These are phyloP conservation scores for Sebastes vulpes DNA, from an alignment of 2,797 vertebrate genomes.

Conservation along the genomic window DNA sequence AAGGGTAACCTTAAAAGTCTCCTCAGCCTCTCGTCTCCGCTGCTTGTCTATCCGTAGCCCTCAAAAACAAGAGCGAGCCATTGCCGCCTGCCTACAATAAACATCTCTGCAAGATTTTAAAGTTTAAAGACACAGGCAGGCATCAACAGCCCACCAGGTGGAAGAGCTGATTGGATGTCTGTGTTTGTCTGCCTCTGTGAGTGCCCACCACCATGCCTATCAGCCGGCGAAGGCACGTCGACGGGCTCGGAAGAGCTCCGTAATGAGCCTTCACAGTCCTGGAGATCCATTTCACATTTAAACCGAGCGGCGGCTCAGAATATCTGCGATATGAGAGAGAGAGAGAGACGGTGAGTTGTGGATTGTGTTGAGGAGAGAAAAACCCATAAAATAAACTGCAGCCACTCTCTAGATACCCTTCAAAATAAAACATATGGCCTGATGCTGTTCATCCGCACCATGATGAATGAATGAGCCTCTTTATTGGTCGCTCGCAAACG, in stretches of 20 bases:
- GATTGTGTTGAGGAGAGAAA: neutral
- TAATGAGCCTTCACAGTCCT: slow-evolving; percentile 48
- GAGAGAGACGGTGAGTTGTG: neutral
- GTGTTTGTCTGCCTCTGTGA: neutral
- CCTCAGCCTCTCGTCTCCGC: slow-evolving; percentile 27
- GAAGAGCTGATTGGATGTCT: slow-evolving; percentile 16
- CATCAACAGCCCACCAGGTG: slow-evolving; percentile 7
- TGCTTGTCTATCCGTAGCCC: slow-evolving; percentile 1
- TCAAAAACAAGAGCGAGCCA: slow-evolving; percentile 15
- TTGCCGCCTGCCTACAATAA: slow-evolving; percentile 16
- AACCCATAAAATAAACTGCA: slow-evolving; percentile 18
- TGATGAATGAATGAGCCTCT: slow-evolving; percentile 43
- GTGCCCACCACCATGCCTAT: neutral
- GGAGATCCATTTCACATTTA: slow-evolving; percentile 41
- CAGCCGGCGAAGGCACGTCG: neutral
- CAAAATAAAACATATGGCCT: slow-evolving; percentile 35
- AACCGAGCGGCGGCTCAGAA: neutral
- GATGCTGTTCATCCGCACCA: slow-evolving; percentile 26
- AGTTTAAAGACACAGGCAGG: slow-evolving; percentile 32
- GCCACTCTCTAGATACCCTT: slow-evolving; percentile 23
- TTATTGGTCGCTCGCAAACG: slow-evolving; percentile 24
- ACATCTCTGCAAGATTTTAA: slow-evolving; percentile 22
- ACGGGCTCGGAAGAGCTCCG: neutral
- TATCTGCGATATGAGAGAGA: neutral
- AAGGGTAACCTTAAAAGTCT: slow-evolving; percentile 57